phyloP scores from a whole-genome alignment of 2,888 invertebrate genomes.

The Subacronicta megacephala region DNA sequence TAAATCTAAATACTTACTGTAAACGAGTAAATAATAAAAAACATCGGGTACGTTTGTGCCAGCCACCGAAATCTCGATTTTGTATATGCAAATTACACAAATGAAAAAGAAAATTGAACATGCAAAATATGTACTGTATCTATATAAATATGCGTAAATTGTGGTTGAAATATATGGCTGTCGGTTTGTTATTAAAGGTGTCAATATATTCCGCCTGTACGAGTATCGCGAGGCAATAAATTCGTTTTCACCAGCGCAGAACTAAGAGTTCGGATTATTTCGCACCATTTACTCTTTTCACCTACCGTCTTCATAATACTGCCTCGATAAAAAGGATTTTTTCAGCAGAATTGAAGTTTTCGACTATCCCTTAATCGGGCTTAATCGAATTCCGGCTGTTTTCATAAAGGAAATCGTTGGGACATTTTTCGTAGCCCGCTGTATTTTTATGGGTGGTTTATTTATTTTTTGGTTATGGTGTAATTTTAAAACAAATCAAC shows the following conservation, averaged over 20 bases:
- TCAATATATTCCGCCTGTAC: conserved; percentile 78
- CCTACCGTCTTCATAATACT: conserved; percentile 83
- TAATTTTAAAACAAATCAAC: too few species aligned
- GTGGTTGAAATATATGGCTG: conserved; percentile 30
- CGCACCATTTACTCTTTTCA: conserved; percentile 88
- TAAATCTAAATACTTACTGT: background rate
- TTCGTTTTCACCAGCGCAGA: conserved; percentile 85
- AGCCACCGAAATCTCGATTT: conserved; percentile 32
- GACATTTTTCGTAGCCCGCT: conserved; percentile 33
- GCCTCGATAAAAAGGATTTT: conserved; percentile 80
- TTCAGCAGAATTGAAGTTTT: conserved; percentile 79
- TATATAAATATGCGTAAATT: conserved; percentile 7
- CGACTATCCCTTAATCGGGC: conserved; percentile 71
- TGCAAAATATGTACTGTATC: conserved; percentile 30
- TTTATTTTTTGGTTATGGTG: too few species aligned
- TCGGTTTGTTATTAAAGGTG: conserved; percentile 71
- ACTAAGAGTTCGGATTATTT: conserved; percentile 88
- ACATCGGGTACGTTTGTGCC: conserved; percentile 41
- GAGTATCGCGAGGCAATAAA: conserved; percentile 84
- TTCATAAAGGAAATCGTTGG: conserved; percentile 47
- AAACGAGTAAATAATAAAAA: conserved; percentile 30
- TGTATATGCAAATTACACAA: conserved; percentile 42
- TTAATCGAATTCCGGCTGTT: conserved; percentile 74
- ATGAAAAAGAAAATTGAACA: conserved; percentile 46
- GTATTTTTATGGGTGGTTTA: conserved; percentile 28